Percentiles rank a stretch among this genome's conserved stretches.
phyloP scores from a whole-genome alignment of 64 coral and sea anemone genomes.

The Stylophora pistillata region DNA sequence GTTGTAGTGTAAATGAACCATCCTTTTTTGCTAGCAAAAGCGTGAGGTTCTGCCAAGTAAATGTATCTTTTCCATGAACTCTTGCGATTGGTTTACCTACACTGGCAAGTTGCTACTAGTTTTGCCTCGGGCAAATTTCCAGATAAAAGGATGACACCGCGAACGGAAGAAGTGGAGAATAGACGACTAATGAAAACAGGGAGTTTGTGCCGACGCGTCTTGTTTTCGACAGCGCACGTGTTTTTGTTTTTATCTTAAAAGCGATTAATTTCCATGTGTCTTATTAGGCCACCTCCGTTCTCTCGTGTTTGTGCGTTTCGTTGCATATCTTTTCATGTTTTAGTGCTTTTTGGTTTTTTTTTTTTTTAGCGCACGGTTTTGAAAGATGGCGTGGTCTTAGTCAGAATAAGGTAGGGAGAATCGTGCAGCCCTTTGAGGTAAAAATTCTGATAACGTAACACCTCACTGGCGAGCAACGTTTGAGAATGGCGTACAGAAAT shows the following conservation, averaged over 20 bases:
- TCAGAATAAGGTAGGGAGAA: too few relatives aligned
- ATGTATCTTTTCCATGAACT: too few relatives aligned
- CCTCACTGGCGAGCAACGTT: background rate
- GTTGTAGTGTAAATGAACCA: too few relatives aligned
- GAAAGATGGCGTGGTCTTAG: too few relatives aligned
- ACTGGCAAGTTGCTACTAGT: background rate
- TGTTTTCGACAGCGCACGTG: background rate
- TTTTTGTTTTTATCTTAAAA: background rate
- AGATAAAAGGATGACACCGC: background rate
- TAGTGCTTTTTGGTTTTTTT: too few relatives aligned
- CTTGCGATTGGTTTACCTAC: too few relatives aligned
- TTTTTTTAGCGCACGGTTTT: too few relatives aligned
- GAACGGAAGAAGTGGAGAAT: background rate
- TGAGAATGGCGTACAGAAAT: conserved; percentile 18
- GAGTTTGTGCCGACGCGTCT: background rate
- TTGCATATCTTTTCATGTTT: too few relatives aligned
- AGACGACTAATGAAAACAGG: background rate
- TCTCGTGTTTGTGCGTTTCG: too few relatives aligned
- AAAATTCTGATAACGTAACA: background rate
- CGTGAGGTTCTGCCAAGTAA: too few relatives aligned
- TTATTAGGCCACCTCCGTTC: background rate
- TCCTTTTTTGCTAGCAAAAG: too few relatives aligned
- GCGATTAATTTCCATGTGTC: background rate
- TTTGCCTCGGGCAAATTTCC: background rate
- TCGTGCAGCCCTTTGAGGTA: background rate